Evolutionary conservation across 2,113 vertebrate species (phyloP).

Genomic region (Anser brachyrhynchus): DNA sequence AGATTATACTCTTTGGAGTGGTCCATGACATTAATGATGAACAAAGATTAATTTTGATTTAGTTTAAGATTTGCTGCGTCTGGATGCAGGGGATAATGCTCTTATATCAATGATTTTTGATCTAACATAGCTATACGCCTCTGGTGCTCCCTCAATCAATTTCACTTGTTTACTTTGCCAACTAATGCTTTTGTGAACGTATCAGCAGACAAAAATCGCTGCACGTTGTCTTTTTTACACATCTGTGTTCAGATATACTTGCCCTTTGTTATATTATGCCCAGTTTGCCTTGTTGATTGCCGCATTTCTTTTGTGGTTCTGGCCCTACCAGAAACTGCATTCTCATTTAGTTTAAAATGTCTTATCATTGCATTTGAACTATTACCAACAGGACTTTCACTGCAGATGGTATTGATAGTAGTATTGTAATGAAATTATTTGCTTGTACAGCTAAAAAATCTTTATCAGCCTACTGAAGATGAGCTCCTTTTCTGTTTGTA

Average conservation of each 20-base stretch:
- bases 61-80: not conserved
- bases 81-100: not conserved
- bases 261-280: not conserved
- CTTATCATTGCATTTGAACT: not conserved
- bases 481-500: not conserved
- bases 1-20: not conserved
- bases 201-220: not conserved
- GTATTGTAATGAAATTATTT: not conserved
- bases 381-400: not conserved
- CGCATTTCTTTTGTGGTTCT: not conserved
- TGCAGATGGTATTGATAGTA: not conserved
- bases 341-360: not conserved
- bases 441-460: not conserved
- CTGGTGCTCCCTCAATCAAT: not conserved
- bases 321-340: not conserved
- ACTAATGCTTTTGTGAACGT: not conserved
- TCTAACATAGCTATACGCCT: not conserved
- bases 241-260: not conserved
- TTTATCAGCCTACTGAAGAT: not conserved
- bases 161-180: not conserved
- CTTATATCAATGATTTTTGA: conserved; percentile 5
- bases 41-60: not conserved
- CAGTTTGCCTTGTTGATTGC: not conserved
- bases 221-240: not conserved
- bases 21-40: not conserved